Evolutionary conservation across 2,888 invertebrate species (phyloP), one percentile per base, ranked within the genome.

Genomic region (Ophion ventricosus): DNA sequence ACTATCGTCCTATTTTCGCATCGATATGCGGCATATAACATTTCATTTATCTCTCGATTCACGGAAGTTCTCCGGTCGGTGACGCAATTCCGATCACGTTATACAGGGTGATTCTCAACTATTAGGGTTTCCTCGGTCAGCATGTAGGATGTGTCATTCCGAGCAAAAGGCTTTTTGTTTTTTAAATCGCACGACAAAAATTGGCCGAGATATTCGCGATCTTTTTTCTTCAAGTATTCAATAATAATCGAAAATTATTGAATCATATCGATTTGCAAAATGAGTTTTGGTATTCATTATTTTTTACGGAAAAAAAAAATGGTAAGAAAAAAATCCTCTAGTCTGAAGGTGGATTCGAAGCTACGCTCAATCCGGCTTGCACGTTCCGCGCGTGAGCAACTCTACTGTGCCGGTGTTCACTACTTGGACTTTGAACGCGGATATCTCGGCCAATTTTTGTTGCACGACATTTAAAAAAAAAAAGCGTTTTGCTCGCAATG

Each of bases 41-140:
- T 20, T 72, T 23, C 7, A 2, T 66, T 29, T 75, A 76, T 76
- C 66, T 66, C 66, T 23, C 57, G 56, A 76, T 76, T 57, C 59
- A 54, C 25, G 35, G 70, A 66, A 70, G 49, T 2, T 80, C 64
- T 63, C 20, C 35, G 43, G 40, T 2, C 35, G 69, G 59, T 80
- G 74, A 83, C 72, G 83, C 64, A 80, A 83, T 80, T 49, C 40
- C 67, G 63, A 40, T n/a, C 79, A 75, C 59, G 64, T 73, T 49
- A 49, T 49, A 49, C 49, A 49, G 49, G 14, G 49, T 49, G 49
- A 14, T 49, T 49, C 17, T 49, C 49, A 14, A 4, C 14, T 14
- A 14, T 49, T 4, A 17, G 3, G 17, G 17, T 49, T 17, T 3
- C 49, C 49, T 49, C 17, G 0, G 49, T 49, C 11, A 14, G 14